These are phyloP conservation scores for Achroia grisella DNA, from an alignment of 1,140 invertebrate species.

Conservation along the genomic window DNA sequence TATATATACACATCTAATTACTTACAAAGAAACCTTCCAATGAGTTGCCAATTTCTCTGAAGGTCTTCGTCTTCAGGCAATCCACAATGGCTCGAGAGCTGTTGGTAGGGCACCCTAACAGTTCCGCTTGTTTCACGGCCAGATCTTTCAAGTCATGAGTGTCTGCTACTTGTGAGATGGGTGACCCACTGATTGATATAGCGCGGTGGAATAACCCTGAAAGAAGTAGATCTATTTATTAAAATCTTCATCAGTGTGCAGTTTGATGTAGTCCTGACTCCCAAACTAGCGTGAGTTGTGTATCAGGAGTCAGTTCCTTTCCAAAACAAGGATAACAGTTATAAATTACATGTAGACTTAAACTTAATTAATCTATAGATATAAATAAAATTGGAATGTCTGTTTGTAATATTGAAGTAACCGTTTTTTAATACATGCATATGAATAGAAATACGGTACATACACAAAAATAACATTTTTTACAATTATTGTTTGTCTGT, in stretches of 20 bases:
- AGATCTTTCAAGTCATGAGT: slow-evolving; percentile 75
- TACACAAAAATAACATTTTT: too few species aligned
- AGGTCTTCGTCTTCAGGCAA: slow-evolving; percentile 76
- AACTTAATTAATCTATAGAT: too few species aligned
- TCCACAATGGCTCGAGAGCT: slow-evolving; percentile 74
- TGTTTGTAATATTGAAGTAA: too few species aligned
- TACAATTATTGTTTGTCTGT: too few species aligned
- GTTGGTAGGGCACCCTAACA: slow-evolving; percentile 79
- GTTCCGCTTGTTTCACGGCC: slow-evolving; percentile 79
- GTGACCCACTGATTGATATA: slow-evolving; percentile 81
- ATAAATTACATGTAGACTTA: too few species aligned
- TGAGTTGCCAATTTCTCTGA: slow-evolving; percentile 71
- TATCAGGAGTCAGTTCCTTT: too few species aligned
- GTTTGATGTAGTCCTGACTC: too few species aligned
- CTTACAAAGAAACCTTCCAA: slow-evolving; percentile 71
- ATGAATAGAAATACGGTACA: too few species aligned
- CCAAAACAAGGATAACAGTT: too few species aligned
- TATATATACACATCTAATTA: background rate
- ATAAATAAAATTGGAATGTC: too few species aligned
- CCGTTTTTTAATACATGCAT: too few species aligned
- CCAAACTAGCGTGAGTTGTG: too few species aligned
- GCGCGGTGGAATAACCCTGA: slow-evolving; percentile 80
- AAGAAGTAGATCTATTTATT: background rate
- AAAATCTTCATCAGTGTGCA: background rate
- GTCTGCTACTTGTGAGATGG: slow-evolving; percentile 49